Percentiles rank a stretch among this genome's conserved stretches.
These are phyloP conservation scores for Crambe crambe DNA, from an alignment of 37 sponge, comb jelly and placozoan species.

Conservation along the genomic window DNA sequence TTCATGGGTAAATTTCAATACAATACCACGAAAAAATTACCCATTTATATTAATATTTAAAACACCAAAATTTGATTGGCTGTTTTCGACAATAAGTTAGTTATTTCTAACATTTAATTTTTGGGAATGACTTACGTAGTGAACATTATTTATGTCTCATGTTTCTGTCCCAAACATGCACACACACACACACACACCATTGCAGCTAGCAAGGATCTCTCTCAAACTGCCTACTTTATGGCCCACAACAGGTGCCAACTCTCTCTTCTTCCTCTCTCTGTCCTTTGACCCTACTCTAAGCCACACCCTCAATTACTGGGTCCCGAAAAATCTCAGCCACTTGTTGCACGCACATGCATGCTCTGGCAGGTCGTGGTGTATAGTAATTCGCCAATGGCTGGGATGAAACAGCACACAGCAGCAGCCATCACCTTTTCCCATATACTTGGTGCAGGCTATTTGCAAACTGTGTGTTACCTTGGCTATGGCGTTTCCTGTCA, in stretches of 20 bases:
- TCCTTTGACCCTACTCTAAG: neutral
- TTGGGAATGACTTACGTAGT: no score
- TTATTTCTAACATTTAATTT: no score
- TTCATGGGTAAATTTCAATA: no score
- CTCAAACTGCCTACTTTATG: conserved; percentile 97
- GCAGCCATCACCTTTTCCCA: no score
- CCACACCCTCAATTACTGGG: neutral
- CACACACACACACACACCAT: conserved; percentile 29
- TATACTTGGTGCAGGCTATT: no score
- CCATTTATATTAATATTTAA: no score
- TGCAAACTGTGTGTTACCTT: no score
- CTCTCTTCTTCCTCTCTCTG: conserved; percentile 17
- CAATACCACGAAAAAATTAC: no score
- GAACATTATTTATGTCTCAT: no score
- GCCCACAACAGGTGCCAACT: conserved; percentile 92
- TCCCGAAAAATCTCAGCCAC: neutral
- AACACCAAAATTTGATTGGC: no score
- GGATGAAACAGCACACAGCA: neutral
- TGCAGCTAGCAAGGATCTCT: conserved; percentile 90
- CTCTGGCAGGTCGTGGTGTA: neutral
- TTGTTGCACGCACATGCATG: neutral
- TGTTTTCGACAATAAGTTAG: no score
- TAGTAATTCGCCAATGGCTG: neutral
- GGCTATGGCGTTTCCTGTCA: no score
- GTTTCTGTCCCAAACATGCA: neutral